These are phyloP conservation scores for Minunthozetes semirufus DNA, from an alignment of 2,888 invertebrate species.

Conservation along the genomic window DNA sequence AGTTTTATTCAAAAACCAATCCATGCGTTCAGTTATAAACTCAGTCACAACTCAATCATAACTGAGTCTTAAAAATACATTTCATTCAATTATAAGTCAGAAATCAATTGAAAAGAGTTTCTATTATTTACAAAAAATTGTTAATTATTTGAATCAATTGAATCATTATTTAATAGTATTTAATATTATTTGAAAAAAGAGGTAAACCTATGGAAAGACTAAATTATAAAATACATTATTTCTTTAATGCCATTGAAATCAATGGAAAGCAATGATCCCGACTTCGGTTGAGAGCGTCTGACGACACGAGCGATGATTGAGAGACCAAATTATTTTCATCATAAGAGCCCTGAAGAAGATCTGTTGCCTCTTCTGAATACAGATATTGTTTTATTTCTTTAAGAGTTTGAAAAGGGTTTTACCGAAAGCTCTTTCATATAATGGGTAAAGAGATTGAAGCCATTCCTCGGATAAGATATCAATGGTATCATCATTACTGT, in stretches of 20 bases:
- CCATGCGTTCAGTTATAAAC: neutral
- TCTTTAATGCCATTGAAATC: too few species aligned
- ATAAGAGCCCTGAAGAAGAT: neutral
- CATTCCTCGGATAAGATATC: neutral
- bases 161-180: too few species aligned
- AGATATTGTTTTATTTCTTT: neutral
- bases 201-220: too few species aligned
- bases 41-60: too few species aligned
- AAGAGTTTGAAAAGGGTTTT: neutral
- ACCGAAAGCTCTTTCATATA: conserved; percentile 15
- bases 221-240: too few species aligned
- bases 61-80: neutral
- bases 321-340: neutral
- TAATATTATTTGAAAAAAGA: too few species aligned
- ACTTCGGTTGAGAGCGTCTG: neutral
- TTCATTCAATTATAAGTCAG: neutral
- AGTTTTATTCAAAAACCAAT: neutral
- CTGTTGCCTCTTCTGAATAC: neutral
- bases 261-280: neutral
- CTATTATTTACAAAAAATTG: neutral
- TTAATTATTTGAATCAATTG: too few species aligned
- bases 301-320: neutral
- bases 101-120: neutral
- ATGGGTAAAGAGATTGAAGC: neutral
- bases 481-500: neutral